Evolutionary conservation across 2,888 invertebrate genomes (phyloP), one percentile per base, ranked within the genome.

Genomic region (Eilema sororculum): DNA sequence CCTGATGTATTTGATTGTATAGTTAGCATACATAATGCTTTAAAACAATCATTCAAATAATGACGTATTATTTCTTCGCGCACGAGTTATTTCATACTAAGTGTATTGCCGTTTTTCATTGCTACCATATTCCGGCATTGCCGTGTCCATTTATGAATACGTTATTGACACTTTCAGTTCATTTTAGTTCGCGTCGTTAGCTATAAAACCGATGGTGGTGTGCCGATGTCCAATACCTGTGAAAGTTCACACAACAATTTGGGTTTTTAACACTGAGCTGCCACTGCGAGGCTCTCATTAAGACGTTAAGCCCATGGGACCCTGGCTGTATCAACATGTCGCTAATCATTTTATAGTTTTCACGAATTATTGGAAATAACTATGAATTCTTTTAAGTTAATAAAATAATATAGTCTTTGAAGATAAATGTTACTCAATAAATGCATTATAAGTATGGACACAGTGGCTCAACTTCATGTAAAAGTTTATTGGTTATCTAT

Each of bases 221-320:
- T 52, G 52, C 41, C 33, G 62, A 88, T 89, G 86, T 81, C 87
- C 91, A 83, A 93, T 91, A 87, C 87, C 92, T 95, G 95, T 95
- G 95, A 95, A 94, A 95, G 94, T 95, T 95, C 95, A 95, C 95
- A 94, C 92, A 90, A 93, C 91, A 93, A 95, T 95, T 93, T 90
- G 89, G 89, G 82, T 88, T 95, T 94, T 95, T 95, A 94, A 94
- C 95, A 95, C 94, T 82, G 84, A 80, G 80, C 84, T 86, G 93
- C 91, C 91, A 91, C 91, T 84, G 90, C 82, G 85, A 81, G 84
- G 79, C 78, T 81, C 92, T 93, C 93, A 94, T 95, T 94, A 95
- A 87, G 81, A 62, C 79, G 77, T 77, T 81, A 73, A 76, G 77
- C 76, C 79, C 76, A 84, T 83, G 84, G 76, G 83, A 79, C 86